Evolutionary conservation across 2,797 vertebrate genomes (phyloP), one percentile per base, ranked within the genome.

Genomic region (Podarcis siculus): DNA sequence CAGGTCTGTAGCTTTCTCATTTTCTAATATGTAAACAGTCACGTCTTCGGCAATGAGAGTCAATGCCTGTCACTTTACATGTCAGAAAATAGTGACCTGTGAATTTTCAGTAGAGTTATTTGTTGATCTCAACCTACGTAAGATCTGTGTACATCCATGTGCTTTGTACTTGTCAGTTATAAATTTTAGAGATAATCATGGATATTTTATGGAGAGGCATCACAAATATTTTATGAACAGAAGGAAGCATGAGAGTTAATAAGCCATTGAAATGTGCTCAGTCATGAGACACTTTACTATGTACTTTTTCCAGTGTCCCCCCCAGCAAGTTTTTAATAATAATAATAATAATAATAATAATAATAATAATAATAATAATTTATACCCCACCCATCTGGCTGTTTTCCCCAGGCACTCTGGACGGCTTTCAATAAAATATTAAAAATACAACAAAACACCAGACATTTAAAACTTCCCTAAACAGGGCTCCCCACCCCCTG

Each of bases 181-280:
- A 64, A 85, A 58, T 78, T 67, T 39, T 35, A 66, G 23, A 49
- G 0, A 77, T 32, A 64, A 10, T 2, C 19, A 69, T 84, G 27
- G 8, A 5, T 88, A 4, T n/a, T 78, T 61, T 80, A 15, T 13
- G 37, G 15, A 8, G 27, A 90, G 15, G 9, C 25, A 10, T 1
- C 85, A 85, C 69, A 3, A 13, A 4, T 89, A 3, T 39, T 79
- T 61, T 83, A 19, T 10, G 37, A 17, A 6, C 10, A 89, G 45
- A 9, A 91, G 8, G 1, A 0, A 73, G 32, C 45, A 10, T 58
- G 30, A 39, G 72, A 89, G 85, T 72, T 45, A 87, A 80, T 81
- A 13, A 86, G n/a, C 19, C 69, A 79, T 66, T 19, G 32, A 89
- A 81, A 75, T 15, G 17, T 82, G 83, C 85, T 92, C 87, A 87